phyloP scores from a whole-genome alignment of 2,888 invertebrate species.

The Lydus trimaculatus region DNA sequence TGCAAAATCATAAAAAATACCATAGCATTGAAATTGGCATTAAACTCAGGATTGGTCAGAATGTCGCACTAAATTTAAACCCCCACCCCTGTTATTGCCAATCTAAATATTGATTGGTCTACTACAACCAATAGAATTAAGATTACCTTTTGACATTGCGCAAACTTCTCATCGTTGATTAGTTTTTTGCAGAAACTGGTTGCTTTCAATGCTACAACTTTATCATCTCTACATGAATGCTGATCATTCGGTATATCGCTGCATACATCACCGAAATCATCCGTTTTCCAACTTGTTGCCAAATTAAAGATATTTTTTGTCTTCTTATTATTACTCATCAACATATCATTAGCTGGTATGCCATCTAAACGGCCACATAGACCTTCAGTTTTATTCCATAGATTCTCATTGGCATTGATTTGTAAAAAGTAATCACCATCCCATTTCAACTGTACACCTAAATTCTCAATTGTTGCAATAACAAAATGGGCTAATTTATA shows the following conservation, averaged over 20 bases:
- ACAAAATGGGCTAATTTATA: constrained; percentile 76
- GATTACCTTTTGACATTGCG: constrained; percentile 68
- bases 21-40: constrained; percentile 47
- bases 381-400: constrained; percentile 84
- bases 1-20: constrained; percentile 19
- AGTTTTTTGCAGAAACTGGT: constrained; percentile 71
- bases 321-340: constrained; percentile 66
- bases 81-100: too few relatives aligned
- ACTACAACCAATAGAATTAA: too few relatives aligned
- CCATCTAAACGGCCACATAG: constrained; percentile 84
- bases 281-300: constrained; percentile 68
- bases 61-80: too few relatives aligned
- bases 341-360: constrained; percentile 72
- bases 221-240: neutral
- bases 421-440: constrained; percentile 75
- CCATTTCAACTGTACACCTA: constrained; percentile 79
- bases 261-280: constrained; percentile 49
- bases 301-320: constrained; percentile 62
- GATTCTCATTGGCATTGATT: constrained; percentile 70
- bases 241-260: neutral
- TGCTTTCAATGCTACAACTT: constrained; percentile 61
- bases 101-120: too few relatives aligned
- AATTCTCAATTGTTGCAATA: constrained; percentile 70
- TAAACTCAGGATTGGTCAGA: too few relatives aligned
- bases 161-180: constrained; percentile 70